phyloP scores from a whole-genome alignment of 2,888 invertebrate species.

The Homarus gammarus region DNA sequence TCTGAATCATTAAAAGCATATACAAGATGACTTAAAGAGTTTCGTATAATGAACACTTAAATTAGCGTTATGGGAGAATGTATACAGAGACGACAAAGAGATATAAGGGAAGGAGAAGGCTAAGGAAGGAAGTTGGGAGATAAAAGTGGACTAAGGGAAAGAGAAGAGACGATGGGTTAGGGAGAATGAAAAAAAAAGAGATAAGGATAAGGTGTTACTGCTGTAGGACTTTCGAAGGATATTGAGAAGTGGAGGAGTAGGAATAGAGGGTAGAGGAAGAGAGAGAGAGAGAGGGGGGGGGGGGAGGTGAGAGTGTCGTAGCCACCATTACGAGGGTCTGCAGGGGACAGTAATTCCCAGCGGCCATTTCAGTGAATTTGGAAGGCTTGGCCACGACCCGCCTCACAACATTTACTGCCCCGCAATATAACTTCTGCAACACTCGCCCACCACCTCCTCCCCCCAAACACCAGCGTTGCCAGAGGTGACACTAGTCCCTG shows the following conservation, averaged over 20 bases:
- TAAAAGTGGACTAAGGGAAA: slow-evolving; percentile 5
- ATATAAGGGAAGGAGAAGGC: slow-evolving; percentile 8
- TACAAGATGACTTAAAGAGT: too few relatives aligned
- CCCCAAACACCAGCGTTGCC: slow-evolving; percentile 14
- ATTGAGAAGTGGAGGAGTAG: not conserved
- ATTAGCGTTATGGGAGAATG: too few relatives aligned
- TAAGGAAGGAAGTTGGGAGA: slow-evolving; percentile 3
- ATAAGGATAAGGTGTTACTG: not conserved
- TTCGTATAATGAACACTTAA: too few relatives aligned
- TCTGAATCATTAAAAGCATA: too few relatives aligned
- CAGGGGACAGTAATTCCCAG: slow-evolving; percentile 51
- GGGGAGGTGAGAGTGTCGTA: not conserved
- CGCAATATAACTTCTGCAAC: slow-evolving; percentile 66
- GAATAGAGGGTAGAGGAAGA: not conserved
- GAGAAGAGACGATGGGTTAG: not conserved
- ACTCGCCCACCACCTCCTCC: not conserved
- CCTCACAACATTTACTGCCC: slow-evolving; percentile 68
- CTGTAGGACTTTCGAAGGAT: not conserved
- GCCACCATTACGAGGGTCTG: slow-evolving; percentile 1
- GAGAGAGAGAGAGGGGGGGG: not conserved
- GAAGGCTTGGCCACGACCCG: slow-evolving; percentile 60
- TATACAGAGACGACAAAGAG: too few relatives aligned
- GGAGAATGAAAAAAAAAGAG: not conserved
- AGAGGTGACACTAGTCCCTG: not conserved
- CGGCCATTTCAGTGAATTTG: slow-evolving; percentile 71